phyloP scores from a whole-genome alignment of 2,797 vertebrate genomes.

The Intellagama lesueurii region DNA sequence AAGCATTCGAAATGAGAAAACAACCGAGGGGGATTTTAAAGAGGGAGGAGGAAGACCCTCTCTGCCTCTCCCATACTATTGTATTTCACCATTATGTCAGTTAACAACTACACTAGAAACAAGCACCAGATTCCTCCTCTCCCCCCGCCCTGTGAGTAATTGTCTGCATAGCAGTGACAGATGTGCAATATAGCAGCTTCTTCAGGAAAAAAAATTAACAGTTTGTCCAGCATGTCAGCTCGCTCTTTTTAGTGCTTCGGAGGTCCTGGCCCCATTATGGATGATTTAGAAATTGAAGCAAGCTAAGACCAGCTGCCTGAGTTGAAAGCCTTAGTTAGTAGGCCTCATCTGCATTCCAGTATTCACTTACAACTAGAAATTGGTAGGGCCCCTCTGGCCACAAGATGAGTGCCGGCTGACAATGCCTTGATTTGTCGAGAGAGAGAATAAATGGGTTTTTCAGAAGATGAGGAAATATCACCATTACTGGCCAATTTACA shows the following conservation, averaged over 20 bases:
- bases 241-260: constrained; percentile 93
- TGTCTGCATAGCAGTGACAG: constrained; percentile 91
- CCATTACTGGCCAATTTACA: constrained; percentile 99
- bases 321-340: constrained; percentile 82
- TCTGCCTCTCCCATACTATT: constrained; percentile 4
- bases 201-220: constrained; percentile 93
- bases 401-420: constrained; percentile 96
- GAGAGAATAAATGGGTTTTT: constrained; percentile 99
- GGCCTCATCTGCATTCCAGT: constrained; percentile 91
- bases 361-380: constrained; percentile 85
- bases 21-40: constrained; percentile 23
- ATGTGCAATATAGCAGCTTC: constrained; percentile 94
- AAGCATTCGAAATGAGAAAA: constrained; percentile 12
- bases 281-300: constrained; percentile 97
- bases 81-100: constrained; percentile 72
- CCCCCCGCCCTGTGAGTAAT: constrained; percentile 79
- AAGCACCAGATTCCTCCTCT: constrained; percentile 70
- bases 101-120: constrained; percentile 78
- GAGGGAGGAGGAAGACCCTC: constrained; percentile 34
- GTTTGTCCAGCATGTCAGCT: constrained; percentile 96
- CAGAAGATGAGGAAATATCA: constrained; percentile 99
- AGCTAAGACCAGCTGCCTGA: constrained; percentile 83
- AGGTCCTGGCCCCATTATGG: constrained; percentile 99
- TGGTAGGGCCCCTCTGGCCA: constrained; percentile 90
- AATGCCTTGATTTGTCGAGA: constrained; percentile 99